Percentiles rank a stretch among this genome's conserved stretches.
Evolutionary conservation across 2,797 vertebrate genomes (phyloP).

Genomic region (Hafferia zeledoni): DNA sequence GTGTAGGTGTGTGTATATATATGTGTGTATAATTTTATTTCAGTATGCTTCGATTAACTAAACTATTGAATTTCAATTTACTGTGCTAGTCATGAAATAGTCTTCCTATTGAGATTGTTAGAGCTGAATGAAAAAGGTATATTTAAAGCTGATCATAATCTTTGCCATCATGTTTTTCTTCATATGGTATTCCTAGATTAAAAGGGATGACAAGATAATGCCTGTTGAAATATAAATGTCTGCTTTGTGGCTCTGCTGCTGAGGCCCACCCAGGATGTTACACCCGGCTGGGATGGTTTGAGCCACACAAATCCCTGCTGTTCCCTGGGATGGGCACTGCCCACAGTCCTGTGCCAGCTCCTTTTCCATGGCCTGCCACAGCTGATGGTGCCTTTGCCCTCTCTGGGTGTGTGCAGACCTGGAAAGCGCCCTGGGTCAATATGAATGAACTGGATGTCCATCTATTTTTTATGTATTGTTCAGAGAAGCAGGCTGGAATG

Average conservation of each 20-base stretch:
- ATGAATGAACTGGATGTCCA: not conserved
- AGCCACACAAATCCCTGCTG: rapidly evolving
- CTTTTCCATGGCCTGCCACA: not conserved
- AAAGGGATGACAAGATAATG: not conserved
- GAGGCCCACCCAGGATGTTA: rapidly evolving
- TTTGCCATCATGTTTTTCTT: slow-evolving; percentile 21
- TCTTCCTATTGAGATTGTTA: not conserved
- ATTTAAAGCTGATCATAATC: not conserved
- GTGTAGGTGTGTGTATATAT: not conserved
- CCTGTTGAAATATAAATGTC: not conserved
- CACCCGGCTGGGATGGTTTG: rapidly evolving
- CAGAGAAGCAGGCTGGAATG: not conserved
- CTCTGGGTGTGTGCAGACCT: not conserved
- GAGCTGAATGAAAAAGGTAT: not conserved
- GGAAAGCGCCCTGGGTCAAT: not conserved
- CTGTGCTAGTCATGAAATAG: not conserved
- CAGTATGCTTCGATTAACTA: not conserved
- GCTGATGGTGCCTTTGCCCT: not conserved
- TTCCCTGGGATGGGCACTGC: rapidly evolving
- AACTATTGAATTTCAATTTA: not conserved
- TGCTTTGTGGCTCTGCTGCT: not conserved
- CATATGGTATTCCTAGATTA: not conserved
- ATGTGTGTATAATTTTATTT: not conserved
- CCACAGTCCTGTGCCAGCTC: rapidly evolving
- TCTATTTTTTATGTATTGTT: not conserved